These are phyloP conservation scores for Phaethon lepturus DNA, from an alignment of 2,113 vertebrate species.

Conservation along the genomic window DNA sequence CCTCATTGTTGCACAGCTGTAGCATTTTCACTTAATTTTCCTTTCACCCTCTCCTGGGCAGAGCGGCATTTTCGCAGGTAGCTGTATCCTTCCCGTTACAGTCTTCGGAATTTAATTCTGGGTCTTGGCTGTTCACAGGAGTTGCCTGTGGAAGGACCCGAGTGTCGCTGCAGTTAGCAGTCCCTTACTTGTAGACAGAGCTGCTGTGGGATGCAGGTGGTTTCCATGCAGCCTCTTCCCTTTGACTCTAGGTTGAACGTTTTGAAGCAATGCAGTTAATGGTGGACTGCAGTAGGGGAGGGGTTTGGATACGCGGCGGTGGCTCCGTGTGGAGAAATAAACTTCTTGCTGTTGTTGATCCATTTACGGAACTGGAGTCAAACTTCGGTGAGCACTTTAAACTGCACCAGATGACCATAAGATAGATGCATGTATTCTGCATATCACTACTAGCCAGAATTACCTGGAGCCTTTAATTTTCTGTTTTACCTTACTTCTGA, in stretches of 20 bases:
- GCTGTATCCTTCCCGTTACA: background rate
- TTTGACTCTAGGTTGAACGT: fast-evolving
- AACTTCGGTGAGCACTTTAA: background rate
- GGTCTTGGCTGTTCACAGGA: background rate
- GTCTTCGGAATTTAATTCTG: background rate
- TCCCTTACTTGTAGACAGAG: background rate
- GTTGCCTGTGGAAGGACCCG: fast-evolving
- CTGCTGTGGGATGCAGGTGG: background rate
- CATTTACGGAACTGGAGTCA: background rate
- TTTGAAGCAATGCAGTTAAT: background rate
- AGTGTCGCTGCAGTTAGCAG: background rate
- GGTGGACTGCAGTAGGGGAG: background rate
- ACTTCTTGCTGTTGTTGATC: background rate
- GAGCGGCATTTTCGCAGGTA: background rate
- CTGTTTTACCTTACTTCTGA: background rate
- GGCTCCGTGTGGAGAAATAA: background rate
- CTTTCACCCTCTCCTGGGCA: background rate
- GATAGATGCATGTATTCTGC: background rate
- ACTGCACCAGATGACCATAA: background rate
- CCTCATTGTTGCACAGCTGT: background rate
- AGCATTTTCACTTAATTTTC: background rate
- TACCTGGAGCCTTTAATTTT: slow-evolving; percentile 14
- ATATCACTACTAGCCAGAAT: slow-evolving; percentile 13
- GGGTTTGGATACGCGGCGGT: background rate
- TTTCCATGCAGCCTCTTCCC: background rate